Evolutionary conservation across 2,113 vertebrate genomes (phyloP), one percentile per base, ranked within the genome.

Genomic region (Acanthochromis polyacanthus): DNA sequence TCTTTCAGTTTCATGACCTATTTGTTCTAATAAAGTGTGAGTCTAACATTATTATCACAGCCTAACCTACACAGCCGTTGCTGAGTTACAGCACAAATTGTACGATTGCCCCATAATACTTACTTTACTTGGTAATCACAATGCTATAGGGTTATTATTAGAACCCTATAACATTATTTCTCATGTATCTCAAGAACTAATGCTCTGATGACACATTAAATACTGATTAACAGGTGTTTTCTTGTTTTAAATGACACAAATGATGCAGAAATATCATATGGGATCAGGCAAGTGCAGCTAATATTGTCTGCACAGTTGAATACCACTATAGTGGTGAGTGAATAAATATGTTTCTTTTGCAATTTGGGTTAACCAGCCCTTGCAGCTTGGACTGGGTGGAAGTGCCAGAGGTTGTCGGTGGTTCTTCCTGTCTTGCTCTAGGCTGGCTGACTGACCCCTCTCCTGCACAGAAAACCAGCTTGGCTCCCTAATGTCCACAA

Each of bases 401-500:
- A 19, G 45, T 70, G 63, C 70, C 82, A 15, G 71, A 48, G 65
- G 77, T 68, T n/a, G 50, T 71, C 77, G 10, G 48, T 50, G 46
- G 71, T 58, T 45, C 65, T 81, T 61, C 66, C 75, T 74, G 52
- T 55, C 48, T 64, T 30, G 73, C 85, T 36, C 71, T 57, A 51
- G 65, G 78, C 46, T 19, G 63, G 50, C 46, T 63, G 66, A 59
- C 63, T 79, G 78, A 84, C 75, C 74, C 60, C 9, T 50, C 71
- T 23, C 57, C 80, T 60, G 75, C 56, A 20, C 40, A 46, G 71
- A 38, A 10, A 84, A 65, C 63, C 58, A 68, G 72, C 65, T 58
- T 81, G 57, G 45, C 78, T 83, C 79, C 78, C 56, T 63, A 19
- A 53, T 80, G 69, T 85, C 66, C 82, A 57, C 60, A 55, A 52